A percentile compares a stretch with the other conserved stretches of the same genome.
Conservation (phyloP, 1,140 invertebrate species). For the Drosophila subpulchrella region DNA sequence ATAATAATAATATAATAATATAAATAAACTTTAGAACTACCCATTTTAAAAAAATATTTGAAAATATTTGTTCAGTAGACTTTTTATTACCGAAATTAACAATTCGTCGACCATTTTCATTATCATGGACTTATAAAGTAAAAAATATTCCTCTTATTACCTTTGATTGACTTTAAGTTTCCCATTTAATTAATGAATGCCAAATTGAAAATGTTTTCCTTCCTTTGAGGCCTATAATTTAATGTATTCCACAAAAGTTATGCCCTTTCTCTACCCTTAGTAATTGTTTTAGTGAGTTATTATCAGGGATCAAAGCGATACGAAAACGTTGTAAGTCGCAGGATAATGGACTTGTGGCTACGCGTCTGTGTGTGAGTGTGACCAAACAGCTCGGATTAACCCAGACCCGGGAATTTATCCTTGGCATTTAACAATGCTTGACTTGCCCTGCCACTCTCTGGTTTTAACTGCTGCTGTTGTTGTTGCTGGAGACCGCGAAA, state of each 20-base stretch:
- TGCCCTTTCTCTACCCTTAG: not conserved
- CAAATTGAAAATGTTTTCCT: not conserved
- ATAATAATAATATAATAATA: too few species aligned
- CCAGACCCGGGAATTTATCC: constrained; percentile 52
- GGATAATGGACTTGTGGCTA: constrained; percentile 47
- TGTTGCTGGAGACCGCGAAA: constrained; percentile 39
- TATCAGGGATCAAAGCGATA: constrained; percentile 40
- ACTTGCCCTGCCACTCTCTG: constrained; percentile 32
- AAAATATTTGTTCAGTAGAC: too few species aligned
- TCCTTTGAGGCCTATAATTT: constrained; percentile 2
- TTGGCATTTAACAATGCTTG: constrained; percentile 75
- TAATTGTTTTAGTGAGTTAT: constrained; percentile 42
- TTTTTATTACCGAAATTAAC: too few species aligned
- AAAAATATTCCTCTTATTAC: not conserved
- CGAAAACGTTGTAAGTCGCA: constrained; percentile 35
- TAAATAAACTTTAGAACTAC: too few species aligned
- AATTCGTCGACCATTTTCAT: too few species aligned
- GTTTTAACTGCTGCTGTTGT: constrained; percentile 26
- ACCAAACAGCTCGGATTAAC: constrained; percentile 31
- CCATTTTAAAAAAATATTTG: too few species aligned
- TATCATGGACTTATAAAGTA: too few species aligned
- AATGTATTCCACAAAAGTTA: constrained; percentile 5
- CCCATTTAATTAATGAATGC: constrained; percentile 16
- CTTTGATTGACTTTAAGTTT: not conserved
- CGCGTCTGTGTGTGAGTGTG: constrained; percentile 18